Base-by-base conservation (phyloP, 2,888 invertebrate genomes). In the Ptilodon capucinus region DNA sequence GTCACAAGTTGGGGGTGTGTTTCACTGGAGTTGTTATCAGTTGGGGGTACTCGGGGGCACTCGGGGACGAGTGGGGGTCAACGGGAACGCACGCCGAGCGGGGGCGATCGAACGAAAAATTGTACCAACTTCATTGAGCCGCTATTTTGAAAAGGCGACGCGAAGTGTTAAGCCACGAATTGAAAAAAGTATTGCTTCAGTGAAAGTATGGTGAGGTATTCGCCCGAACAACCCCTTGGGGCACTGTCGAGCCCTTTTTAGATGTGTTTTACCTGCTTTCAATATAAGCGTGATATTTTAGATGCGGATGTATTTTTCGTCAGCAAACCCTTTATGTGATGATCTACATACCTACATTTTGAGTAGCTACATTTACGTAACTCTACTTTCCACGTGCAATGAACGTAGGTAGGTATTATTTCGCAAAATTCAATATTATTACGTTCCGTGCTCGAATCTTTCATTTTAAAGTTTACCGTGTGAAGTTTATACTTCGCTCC, bases 1-100 rank as follows among this genome's bases (percentile, higher is more conserved):
- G 73, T 69, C 68, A 64, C 68, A 70, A 84, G 77, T 84, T 76
- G 65, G 69, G 70, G 55, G 74, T 74, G 78, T 81, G 79, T 82
- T 84, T 80, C 84, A 84, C 76, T 82, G 75, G 79, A 86, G 81
- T 86, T 85, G 79, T 76, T 86, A 86, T 86, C 86, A 83, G 85
- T 85, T 81, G 56, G 61, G n/a, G 64, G 55, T 56, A 57, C 60
- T 50, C 46, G 43, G 44, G 39, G 57, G 49, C 44, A 49, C 38
- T 43, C 38, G 51, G 42, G 38, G 42, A 51, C 43, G 21, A 42
- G 39, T 17, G 9, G 45, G 36, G 60, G 60, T 49, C 61, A 54
- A 13, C 40, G 36, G 6, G 13, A 21, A 34, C 30, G 46, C 49
- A 6, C 40, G 34, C 30, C 17, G 35, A 39, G 48, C 38, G 38